phyloP scores from a whole-genome alignment of 2,888 invertebrate genomes.

The Ophioninae sp. region DNA sequence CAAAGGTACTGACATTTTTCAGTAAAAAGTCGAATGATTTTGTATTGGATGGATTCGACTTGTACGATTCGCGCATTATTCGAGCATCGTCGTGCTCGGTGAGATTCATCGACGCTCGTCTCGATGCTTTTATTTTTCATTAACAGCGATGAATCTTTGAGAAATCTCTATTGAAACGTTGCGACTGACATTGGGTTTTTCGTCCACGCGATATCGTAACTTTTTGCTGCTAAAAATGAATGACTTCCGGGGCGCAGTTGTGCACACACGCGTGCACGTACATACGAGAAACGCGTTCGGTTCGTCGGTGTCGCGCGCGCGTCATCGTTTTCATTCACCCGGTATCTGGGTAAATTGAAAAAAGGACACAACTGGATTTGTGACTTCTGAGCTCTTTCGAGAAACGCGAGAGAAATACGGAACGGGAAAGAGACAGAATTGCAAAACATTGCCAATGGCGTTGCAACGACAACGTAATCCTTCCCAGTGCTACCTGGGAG shows the following conservation, averaged over 20 bases:
- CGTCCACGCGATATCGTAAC: too few species aligned
- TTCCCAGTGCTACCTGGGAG: slow-evolving; percentile 11
- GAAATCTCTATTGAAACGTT: too few species aligned
- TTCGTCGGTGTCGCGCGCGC: slow-evolving; percentile 40
- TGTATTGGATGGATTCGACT: too few species aligned
- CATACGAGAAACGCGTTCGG: slow-evolving; percentile 19
- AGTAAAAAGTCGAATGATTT: too few species aligned
- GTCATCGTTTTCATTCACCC: slow-evolving; percentile 57
- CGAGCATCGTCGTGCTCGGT: too few species aligned
- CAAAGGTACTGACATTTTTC: neutral
- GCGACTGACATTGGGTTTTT: too few species aligned
- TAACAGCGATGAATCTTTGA: too few species aligned
- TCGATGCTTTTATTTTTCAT: neutral
- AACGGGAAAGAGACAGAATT: neutral
- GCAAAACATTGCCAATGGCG: slow-evolving; percentile 32
- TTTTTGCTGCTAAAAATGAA: neutral
- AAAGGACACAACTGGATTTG: slow-evolving; percentile 46
- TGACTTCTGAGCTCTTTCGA: slow-evolving; percentile 10
- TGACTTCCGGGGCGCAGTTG: neutral
- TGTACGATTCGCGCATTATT: too few species aligned
- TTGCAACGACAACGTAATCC: slow-evolving; percentile 28
- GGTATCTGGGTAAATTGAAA: slow-evolving; percentile 27
- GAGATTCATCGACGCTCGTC: neutral
- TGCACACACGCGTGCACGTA: neutral
- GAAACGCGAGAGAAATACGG: slow-evolving; percentile 6